Conservation (phyloP, 2,797 vertebrate species). For the Gastrophryne carolinensis region DNA sequence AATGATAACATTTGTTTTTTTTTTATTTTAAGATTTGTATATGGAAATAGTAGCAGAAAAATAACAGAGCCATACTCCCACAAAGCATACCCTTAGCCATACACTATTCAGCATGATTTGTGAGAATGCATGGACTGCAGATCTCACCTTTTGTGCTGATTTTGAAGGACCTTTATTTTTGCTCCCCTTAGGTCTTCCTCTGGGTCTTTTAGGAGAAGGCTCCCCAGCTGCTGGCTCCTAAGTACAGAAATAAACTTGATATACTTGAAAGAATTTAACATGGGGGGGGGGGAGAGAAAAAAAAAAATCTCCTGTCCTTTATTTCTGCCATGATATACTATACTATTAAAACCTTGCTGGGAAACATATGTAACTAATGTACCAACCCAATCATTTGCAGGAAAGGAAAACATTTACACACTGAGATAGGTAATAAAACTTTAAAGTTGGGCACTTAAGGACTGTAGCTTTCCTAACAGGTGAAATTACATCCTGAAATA, state of each 20-base stretch:
- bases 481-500: not conserved
- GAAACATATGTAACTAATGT: slow-evolving; percentile 49
- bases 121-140: slow-evolving; percentile 35
- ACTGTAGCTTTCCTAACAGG: not conserved
- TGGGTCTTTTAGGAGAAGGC: slow-evolving; percentile 92
- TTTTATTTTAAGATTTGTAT: not conserved
- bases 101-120: not conserved
- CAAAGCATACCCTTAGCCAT: not conserved
- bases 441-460: slow-evolving; percentile 30
- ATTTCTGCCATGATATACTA: slow-evolving; percentile 20
- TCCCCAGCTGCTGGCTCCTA: slow-evolving; percentile 87
- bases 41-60: too few species aligned
- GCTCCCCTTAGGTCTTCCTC: slow-evolving; percentile 95
- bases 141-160: slow-evolving; percentile 92
- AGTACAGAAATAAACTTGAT: slow-evolving; percentile 64
- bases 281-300: too few species aligned
- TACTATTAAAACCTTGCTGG: slow-evolving; percentile 37
- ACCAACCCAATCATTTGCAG: slow-evolving; percentile 34
- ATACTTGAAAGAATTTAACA: slow-evolving; percentile 63
- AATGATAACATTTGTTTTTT: too few species aligned
- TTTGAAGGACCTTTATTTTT: slow-evolving; percentile 97
- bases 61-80: not conserved
- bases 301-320: too few species aligned
- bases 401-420: slow-evolving; percentile 49
- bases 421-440: slow-evolving; percentile 44